Percentiles rank a stretch among this genome's conserved stretches.
Evolutionary conservation across 2,113 vertebrate species (phyloP).

Genomic region (Marmota flaviventris): DNA sequence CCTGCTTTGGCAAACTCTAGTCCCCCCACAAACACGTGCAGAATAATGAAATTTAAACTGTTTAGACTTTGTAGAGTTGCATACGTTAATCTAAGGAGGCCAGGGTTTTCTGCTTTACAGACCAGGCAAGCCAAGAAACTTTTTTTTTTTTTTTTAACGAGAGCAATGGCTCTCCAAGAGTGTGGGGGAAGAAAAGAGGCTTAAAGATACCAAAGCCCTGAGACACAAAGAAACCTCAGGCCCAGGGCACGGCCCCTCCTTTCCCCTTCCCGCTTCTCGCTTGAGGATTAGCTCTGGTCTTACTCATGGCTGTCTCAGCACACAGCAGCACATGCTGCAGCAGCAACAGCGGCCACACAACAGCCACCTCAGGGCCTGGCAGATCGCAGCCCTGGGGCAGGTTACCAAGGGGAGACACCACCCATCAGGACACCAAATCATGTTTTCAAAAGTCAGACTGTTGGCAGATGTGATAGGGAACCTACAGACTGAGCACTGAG

Average conservation of each 20-base stretch:
- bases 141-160: slow-evolving; percentile 19
- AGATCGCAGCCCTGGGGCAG: neutral
- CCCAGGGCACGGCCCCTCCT: neutral
- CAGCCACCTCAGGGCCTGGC: neutral
- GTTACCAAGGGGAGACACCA: neutral
- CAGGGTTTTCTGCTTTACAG: neutral
- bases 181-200: slow-evolving; percentile 55
- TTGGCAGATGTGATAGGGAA: rapidly evolving
- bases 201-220: slow-evolving; percentile 59
- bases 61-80: slow-evolving; percentile 34
- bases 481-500: neutral
- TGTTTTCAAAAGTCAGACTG: neutral
- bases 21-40: slow-evolving; percentile 17
- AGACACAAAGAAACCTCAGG: slow-evolving; percentile 75
- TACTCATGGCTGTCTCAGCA: neutral
- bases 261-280: neutral
- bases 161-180: slow-evolving; percentile 28
- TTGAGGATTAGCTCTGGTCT: slow-evolving; percentile 48
- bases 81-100: neutral
- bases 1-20: slow-evolving; percentile 12
- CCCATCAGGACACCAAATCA: neutral
- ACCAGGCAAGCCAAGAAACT: neutral
- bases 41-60: slow-evolving; percentile 63
- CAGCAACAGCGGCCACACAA: neutral
- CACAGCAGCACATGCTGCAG: neutral